Evolutionary conservation across 2,797 vertebrate genomes (phyloP), one percentile per base, ranked within the genome.

Genomic region (Macroramphosus scolopax): DNA sequence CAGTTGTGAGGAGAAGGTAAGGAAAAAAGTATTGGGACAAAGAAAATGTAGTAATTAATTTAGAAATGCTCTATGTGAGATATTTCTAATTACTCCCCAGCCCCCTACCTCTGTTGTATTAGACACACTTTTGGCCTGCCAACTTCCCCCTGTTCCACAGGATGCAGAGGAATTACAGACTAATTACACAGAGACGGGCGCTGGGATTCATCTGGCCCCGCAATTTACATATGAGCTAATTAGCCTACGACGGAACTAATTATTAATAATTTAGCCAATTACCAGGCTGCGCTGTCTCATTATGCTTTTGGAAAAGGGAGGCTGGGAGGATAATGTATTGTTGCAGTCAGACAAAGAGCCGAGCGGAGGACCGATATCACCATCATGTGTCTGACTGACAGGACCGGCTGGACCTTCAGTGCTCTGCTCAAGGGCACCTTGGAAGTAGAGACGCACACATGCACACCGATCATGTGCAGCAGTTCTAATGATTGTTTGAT

Each of bases 221-320:
- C 66, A 73, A 87, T 87, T 87, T 86, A 83, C 84, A 89, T 84
- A 79, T 72, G 56, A 78, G 60, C 83, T 82, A 79, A 88, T 87
- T 87, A 81, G 60, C 68, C 70, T 67, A 67, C 56, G 63, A 75
- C 77, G 50, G 64, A 78, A 75, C 72, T 82, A 85, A 85, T 83
- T 71, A 83, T 67, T 78, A 70, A 67, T 77, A 63, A 78, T 66
- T 65, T 58, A 61, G 34, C 56, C 77, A 75, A 73, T 80, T 77
- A 84, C 44, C 63, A 55, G 32, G 29, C 43, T 31, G 43, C 25
- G 32, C 25, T 29, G 30, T 47, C 72, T 67, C 44, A 72, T 68
- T 67, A 75, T 4, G 14, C 47, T 59, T 63, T 31, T 20, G n/a
- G 28, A 17, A 24, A 24, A 35, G 34, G 86, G 16, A 30, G 12